These are phyloP conservation scores for Drosophila ananassae DNA, from an alignment of 1,140 invertebrate species.

Conservation along the genomic window DNA sequence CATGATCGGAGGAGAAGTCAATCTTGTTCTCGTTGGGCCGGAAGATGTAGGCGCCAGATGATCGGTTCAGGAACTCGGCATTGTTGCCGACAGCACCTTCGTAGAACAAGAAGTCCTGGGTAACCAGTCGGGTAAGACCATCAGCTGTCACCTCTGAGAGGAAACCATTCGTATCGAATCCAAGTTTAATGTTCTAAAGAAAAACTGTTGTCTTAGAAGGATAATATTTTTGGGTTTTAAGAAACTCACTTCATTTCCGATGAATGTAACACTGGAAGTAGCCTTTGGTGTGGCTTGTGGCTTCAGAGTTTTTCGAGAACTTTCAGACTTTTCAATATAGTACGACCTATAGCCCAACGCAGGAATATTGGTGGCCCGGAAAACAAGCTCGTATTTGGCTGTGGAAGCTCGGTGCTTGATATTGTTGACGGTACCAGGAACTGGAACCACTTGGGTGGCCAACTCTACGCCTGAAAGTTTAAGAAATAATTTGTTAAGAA, in stretches of 20 bases:
- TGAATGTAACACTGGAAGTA: conserved; percentile 45
- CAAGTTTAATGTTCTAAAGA: conserved; percentile 47
- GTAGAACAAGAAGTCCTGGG: conserved; percentile 92
- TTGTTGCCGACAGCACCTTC: conserved; percentile 87
- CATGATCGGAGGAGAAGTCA: conserved; percentile 47
- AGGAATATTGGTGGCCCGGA: conserved; percentile 87
- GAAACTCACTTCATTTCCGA: conserved; percentile 58
- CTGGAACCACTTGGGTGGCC: conserved; percentile 86
- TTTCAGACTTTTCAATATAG: conserved; percentile 83
- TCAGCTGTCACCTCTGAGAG: conserved; percentile 85
- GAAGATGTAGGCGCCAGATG: conserved; percentile 95
- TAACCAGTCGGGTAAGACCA: conserved; percentile 64
- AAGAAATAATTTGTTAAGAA: background rate
- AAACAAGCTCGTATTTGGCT: conserved; percentile 88
- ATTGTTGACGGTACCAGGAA: conserved; percentile 86
- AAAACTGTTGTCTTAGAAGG: background rate
- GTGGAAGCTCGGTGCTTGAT: conserved; percentile 87
- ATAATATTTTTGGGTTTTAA: background rate
- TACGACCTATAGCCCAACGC: conserved; percentile 88
- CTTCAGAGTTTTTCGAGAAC: background rate
- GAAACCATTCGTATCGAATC: conserved; percentile 83
- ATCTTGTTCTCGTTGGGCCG: conserved; percentile 86
- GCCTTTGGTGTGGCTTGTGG: conserved; percentile 43
- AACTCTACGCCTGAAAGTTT: conserved; percentile 34
- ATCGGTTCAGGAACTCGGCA: conserved; percentile 82